These are phyloP conservation scores for Apistogramma diplotaenia DNA, from an alignment of 2,113 vertebrate genomes.

Conservation along the genomic window DNA sequence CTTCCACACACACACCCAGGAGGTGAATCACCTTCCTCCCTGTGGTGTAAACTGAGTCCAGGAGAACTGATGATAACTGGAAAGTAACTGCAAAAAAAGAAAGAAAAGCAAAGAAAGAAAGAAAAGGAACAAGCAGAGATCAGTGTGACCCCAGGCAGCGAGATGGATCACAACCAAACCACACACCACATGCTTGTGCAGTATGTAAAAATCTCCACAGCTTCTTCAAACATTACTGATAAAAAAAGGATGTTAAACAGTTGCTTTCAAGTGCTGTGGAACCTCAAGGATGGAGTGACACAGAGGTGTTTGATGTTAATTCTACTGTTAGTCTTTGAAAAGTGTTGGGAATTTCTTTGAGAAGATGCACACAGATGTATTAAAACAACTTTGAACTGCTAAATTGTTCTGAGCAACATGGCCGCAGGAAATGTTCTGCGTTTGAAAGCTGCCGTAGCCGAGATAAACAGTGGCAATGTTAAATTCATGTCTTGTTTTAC, in stretches of 20 bases:
- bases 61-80: not conserved
- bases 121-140: not conserved
- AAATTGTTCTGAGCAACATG: conserved; percentile 55
- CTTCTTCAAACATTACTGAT: conserved; percentile 50
- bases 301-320: conserved; percentile 32
- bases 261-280: conserved; percentile 28
- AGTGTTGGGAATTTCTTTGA: conserved; percentile 29
- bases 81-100: not conserved
- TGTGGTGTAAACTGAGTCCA: not conserved
- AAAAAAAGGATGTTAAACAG: conserved; percentile 51
- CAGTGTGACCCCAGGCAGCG: not conserved
- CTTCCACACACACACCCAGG: no score
- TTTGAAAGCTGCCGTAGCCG: conserved; percentile 26
- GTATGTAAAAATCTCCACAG: not conserved
- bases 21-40: not conserved
- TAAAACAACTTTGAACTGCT: conserved; percentile 62
- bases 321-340: conserved; percentile 45
- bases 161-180: conserved; percentile 20
- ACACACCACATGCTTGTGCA: not conserved
- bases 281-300: conserved; percentile 2
- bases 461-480: conserved; percentile 53
- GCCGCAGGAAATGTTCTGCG: conserved; percentile 38
- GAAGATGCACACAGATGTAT: conserved; percentile 34
- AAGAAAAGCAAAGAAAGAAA: not conserved
- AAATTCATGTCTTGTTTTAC: conserved; percentile 51